Evolutionary conservation across 2,797 vertebrate genomes (phyloP).

Genomic region (Pygocentrus nattereri): DNA sequence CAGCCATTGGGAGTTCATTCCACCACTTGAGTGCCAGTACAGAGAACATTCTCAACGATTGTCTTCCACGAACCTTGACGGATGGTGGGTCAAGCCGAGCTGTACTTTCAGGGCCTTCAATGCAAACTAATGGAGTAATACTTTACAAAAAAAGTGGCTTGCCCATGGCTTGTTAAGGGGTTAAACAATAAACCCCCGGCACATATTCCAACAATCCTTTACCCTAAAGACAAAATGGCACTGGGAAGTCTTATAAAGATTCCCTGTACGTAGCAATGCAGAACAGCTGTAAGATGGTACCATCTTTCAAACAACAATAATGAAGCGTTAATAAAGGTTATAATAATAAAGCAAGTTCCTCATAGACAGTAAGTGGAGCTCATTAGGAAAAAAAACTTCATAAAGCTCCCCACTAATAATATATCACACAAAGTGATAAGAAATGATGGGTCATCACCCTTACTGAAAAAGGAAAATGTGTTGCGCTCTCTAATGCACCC

Average conservation of each 20-base stretch:
- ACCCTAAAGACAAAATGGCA: constrained; percentile 23
- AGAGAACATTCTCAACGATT: too few species aligned
- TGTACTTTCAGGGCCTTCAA: too few species aligned
- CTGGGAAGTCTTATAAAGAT: neutral
- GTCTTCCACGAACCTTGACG: too few species aligned
- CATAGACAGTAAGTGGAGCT: neutral
- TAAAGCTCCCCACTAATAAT: constrained; percentile 12
- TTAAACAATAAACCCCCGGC: constrained; percentile 10
- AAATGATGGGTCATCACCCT: constrained; percentile 54
- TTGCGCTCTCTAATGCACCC: constrained; percentile 62
- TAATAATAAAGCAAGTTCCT: neutral
- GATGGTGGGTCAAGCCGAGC: too few species aligned
- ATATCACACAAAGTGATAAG: constrained; percentile 57
- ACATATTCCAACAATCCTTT: neutral
- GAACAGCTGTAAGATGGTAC: neutral
- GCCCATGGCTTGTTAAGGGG: too few species aligned
- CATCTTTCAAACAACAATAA: neutral
- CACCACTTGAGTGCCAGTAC: too few species aligned
- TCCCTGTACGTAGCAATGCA: constrained; percentile 19
- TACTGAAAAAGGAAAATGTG: constrained; percentile 65
- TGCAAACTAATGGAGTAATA: too few species aligned
- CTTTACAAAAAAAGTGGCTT: too few species aligned
- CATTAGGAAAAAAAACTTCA: neutral
- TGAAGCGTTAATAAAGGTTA: neutral
- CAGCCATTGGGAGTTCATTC: too few species aligned